A percentile compares a stretch with the other conserved stretches of the same genome.
Conservation (phyloP, 2,888 invertebrate genomes). For the Strigamia transsilvanica region DNA sequence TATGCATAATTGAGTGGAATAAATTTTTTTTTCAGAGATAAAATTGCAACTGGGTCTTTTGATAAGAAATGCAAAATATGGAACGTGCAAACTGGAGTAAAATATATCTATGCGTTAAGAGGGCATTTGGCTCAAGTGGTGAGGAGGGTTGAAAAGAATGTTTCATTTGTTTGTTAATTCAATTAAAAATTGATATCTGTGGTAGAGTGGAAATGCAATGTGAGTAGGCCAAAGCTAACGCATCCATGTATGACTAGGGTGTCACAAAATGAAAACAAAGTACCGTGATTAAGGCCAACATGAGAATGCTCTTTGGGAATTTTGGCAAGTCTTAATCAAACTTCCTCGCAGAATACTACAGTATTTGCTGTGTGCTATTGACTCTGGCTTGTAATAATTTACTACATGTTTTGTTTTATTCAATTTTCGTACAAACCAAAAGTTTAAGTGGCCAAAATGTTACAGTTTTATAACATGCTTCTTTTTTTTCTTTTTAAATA, state of each 20-base stretch:
- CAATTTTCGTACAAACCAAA: not conserved
- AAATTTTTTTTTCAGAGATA: not conserved
- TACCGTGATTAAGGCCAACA: constrained; percentile 11
- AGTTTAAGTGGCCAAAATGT: not conserved
- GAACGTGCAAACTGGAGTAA: not conserved
- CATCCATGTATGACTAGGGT: not conserved
- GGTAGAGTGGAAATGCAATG: not conserved
- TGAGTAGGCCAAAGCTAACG: not conserved
- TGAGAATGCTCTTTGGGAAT: constrained; percentile 35
- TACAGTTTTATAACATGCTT: not conserved
- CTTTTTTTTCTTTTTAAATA: not conserved
- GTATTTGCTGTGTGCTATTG: not conserved
- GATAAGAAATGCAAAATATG: not conserved
- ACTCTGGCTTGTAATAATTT: not conserved
- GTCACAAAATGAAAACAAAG: constrained; percentile 13
- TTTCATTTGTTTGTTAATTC: not conserved
- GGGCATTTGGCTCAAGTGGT: no score
- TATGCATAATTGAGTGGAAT: not conserved
- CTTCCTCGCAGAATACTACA: not conserved
- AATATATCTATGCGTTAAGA: no score
- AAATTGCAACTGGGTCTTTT: not conserved
- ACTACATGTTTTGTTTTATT: not conserved
- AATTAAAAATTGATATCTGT: not conserved
- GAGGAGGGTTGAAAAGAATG: not conserved
- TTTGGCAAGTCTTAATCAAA: constrained; percentile 37